A percentile compares a stretch with the other conserved stretches of the same genome.
Conservation (phyloP, 2,113 vertebrate species). For the Penelope pileata region DNA sequence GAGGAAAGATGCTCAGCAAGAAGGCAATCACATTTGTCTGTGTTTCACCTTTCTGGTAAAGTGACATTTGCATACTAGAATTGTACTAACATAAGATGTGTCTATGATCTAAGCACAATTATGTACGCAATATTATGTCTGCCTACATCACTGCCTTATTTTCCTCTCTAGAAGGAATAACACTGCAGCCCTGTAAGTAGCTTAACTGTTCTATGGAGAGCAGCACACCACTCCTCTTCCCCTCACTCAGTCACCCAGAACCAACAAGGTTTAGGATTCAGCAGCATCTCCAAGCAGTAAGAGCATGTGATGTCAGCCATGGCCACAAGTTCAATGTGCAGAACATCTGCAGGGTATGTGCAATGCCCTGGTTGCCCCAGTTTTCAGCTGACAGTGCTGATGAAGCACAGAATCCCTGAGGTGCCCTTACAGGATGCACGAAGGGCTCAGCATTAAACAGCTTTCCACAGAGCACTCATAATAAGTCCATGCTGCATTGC, state of each 20-base stretch:
- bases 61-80: neutral
- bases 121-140: neutral
- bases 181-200: neutral
- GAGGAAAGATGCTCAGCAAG: conserved; percentile 6
- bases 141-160: neutral
- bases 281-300: neutral
- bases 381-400: neutral
- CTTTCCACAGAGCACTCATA: fast-evolving
- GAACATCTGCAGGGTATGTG: neutral
- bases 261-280: fast-evolving
- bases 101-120: neutral
- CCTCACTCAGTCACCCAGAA: neutral
- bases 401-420: neutral
- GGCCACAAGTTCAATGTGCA: neutral
- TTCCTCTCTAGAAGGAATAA: neutral
- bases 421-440: neutral
- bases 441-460: neutral
- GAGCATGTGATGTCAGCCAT: neutral
- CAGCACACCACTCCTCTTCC: neutral
- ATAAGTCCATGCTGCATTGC: neutral
- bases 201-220: neutral
- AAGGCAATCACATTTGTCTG: neutral
- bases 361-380: neutral
- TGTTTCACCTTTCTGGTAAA: neutral
- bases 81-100: neutral